Evolutionary conservation across 2,113 vertebrate species (phyloP), one percentile per base, ranked within the genome.

Genomic region (Murina feae): DNA sequence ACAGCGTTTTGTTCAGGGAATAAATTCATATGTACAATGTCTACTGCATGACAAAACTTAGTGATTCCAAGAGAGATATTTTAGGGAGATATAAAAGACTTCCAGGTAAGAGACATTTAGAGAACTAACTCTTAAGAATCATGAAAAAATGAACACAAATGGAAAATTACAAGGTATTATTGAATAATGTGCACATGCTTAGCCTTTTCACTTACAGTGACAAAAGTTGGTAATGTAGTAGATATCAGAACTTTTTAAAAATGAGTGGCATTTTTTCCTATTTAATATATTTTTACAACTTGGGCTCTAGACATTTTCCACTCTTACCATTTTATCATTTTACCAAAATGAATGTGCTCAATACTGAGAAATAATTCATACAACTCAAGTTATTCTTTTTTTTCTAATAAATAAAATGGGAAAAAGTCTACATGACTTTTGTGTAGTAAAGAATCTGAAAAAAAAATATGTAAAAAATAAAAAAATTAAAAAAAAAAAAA

Each of bases 61-160:
- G 74, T 96, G 23, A 65, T 71, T 89, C 11, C 44, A 53, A 94
- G 69, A 92, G 13, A 58, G n/a, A 35, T 37, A 83, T 81, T 84
- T 90, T 71, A 86, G 49, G 86, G 66, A 95, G 90, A 92, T 35
- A 23, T 79, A 96, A 92, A 78, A 86, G 42, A 53, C 20, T 76
- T 87, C n/a, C 44, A 87, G 9, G 25, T 74, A 80, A 91, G 53
- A 12, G 37, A 86, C 18, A 65, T 44, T 55, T 69, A 51, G 5
- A 81, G 37, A 94, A 91, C 69, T 86, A 90, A 92, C 32, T 94
- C 49, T 60, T 60, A 94, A 82, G 35, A 86, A 76, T 89, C 11
- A 96, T 58, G 28, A 91, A 91, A 91, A 91, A 91, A 75, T 42
- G 20, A 91, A 91, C 11, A 82, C 5, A 95, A 74, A 95, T 0